These are phyloP conservation scores for Rachycentron canadum DNA, from an alignment of 2,797 vertebrate genomes.

Conservation along the genomic window DNA sequence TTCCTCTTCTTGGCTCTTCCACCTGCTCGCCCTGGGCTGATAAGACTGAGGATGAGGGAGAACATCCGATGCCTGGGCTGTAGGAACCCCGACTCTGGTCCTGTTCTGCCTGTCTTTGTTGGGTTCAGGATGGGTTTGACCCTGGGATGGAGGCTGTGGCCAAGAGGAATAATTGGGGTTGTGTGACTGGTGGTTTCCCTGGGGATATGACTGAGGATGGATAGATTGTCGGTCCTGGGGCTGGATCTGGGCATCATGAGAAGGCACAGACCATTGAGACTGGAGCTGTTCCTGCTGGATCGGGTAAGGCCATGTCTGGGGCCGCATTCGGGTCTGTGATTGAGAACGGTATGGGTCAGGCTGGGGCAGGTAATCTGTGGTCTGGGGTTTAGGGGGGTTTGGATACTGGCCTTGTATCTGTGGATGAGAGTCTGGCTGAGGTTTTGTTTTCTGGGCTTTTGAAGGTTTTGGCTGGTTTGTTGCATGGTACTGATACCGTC, in stretches of 20 bases:
- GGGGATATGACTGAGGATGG: not conserved
- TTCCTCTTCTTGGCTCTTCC: slow-evolving; percentile 16
- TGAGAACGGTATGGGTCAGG: slow-evolving; percentile 5
- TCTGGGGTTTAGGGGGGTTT: slow-evolving; percentile 3
- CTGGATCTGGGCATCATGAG: slow-evolving; percentile 9
- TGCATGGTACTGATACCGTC: not conserved
- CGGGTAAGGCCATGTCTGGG: slow-evolving; percentile 21
- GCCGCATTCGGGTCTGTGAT: slow-evolving; percentile 15
- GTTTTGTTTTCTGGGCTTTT: slow-evolving; percentile 27
- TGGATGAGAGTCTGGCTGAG: slow-evolving; percentile 11
- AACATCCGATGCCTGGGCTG: slow-evolving; percentile 1
- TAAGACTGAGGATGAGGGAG: slow-evolving; percentile 9
- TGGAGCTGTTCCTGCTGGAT: slow-evolving; percentile 22
- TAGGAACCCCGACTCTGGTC: not conserved
- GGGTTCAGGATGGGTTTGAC: slow-evolving; percentile 18
- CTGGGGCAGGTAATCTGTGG: slow-evolving; percentile 2
- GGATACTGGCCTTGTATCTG: slow-evolving; percentile 11
- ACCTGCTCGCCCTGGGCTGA: not conserved
- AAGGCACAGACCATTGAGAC: not conserved
- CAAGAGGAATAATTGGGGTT: not conserved
- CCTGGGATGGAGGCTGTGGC: not conserved
- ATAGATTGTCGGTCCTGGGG: not conserved
- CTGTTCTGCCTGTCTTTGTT: slow-evolving; percentile 16
- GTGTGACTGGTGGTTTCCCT: slow-evolving; percentile 11
- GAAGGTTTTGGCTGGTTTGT: slow-evolving; percentile 44